Conservation (phyloP, 2,888 invertebrate species). For the Chrysotoxum bicinctum region DNA sequence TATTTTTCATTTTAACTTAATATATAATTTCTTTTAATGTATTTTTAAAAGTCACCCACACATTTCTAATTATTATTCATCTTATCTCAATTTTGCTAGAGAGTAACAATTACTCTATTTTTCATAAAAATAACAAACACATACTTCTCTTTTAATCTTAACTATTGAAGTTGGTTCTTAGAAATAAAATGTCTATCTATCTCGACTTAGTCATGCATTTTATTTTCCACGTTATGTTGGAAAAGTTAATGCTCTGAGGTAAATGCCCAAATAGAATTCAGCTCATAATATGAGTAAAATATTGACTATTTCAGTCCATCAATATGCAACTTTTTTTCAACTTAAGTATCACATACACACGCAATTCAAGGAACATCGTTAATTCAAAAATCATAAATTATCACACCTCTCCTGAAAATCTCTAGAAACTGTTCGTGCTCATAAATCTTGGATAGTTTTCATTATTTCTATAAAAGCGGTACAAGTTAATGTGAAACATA, state of each 20-base stretch:
- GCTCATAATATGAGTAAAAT: background rate
- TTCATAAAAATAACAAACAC: no score
- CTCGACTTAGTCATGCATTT: background rate
- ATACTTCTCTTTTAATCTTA: no score
- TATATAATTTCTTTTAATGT: no score
- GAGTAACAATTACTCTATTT: no score
- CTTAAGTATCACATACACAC: background rate
- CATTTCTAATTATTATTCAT: no score
- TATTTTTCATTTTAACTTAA: no score
- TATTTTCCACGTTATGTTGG: background rate
- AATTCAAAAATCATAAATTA: constrained; percentile 40
- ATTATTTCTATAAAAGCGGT: constrained; percentile 7
- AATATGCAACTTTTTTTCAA: background rate
- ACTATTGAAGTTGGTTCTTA: no score
- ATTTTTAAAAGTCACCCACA: no score
- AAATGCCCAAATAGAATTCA: background rate
- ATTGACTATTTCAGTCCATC: background rate
- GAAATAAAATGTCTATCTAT: no score
- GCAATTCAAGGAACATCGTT: constrained; percentile 2
- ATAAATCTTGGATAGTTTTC: constrained; percentile 45
- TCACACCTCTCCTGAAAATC: constrained; percentile 39
- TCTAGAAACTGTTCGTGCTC: constrained; percentile 28
- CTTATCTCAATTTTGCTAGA: no score
- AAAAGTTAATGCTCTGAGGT: background rate
- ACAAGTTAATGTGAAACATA: constrained; percentile 25